phyloP scores from a whole-genome alignment of 2,888 invertebrate species.

The Macropis europaea region DNA sequence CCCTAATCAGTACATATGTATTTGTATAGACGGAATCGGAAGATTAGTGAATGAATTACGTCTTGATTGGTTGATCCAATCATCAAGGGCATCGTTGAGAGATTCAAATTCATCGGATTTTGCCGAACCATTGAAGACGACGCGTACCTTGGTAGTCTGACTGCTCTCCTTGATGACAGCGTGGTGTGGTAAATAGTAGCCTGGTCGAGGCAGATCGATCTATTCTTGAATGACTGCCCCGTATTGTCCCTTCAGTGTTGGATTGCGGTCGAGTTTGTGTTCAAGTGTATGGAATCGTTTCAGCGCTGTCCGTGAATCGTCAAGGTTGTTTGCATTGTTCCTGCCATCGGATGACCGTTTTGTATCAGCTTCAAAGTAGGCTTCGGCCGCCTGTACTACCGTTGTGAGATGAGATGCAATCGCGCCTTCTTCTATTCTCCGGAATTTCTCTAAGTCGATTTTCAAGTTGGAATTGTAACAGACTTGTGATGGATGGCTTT shows the following conservation, averaged over 20 bases:
- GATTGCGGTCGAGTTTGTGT: not conserved
- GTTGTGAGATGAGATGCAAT: too few species aligned
- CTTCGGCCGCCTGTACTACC: too few species aligned
- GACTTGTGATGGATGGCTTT: not conserved
- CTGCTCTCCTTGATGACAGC: slow-evolving; percentile 3
- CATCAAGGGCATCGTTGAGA: not conserved
- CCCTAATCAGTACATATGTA: slow-evolving; percentile 5
- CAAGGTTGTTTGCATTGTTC: not conserved
- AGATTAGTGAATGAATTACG: not conserved
- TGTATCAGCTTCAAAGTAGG: too few species aligned
- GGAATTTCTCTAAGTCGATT: too few species aligned
- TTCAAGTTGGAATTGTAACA: not conserved
- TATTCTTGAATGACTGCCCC: not conserved
- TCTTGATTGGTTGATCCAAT: slow-evolving; percentile 3
- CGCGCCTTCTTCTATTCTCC: too few species aligned
- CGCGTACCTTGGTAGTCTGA: not conserved
- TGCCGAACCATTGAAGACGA: slow-evolving; percentile 15
- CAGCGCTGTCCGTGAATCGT: not conserved
- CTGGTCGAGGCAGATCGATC: not conserved
- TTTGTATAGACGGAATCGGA: not conserved
- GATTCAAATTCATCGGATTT: not conserved
- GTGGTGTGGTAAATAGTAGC: slow-evolving; percentile 24
- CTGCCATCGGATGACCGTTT: not conserved
- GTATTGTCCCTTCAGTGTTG: not conserved
- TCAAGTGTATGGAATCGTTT: not conserved